These are phyloP conservation scores for Kryphioiulus occultus DNA, from an alignment of 2,888 invertebrate genomes.

Conservation along the genomic window DNA sequence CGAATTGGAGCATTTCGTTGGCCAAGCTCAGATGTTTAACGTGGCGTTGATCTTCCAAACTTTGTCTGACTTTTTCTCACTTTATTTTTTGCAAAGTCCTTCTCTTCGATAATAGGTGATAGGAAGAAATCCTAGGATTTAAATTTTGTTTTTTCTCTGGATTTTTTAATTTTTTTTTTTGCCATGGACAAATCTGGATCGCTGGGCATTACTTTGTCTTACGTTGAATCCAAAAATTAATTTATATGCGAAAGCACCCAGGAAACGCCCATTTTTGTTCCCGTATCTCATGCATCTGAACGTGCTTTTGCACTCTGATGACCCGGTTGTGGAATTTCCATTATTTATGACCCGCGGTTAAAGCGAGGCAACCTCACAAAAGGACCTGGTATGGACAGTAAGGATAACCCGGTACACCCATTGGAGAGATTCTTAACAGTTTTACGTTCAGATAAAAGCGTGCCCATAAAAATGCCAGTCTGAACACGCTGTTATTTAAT, in stretches of 20 bases:
- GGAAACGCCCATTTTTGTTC: neutral
- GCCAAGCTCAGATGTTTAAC: neutral
- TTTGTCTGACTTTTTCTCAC: neutral
- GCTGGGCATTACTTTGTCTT: neutral
- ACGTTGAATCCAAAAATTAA: neutral
- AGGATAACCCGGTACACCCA: neutral
- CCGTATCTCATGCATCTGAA: neutral
- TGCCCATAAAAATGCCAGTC: neutral
- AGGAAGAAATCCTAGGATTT: neutral
- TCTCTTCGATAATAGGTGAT: neutral
- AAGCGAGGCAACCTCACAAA: neutral
- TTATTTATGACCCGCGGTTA: neutral
- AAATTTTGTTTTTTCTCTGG: neutral
- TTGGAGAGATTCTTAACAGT: neutral
- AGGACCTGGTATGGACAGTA: neutral
- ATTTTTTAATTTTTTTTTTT: neutral
- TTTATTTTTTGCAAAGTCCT: neutral
- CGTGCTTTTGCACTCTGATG: neutral
- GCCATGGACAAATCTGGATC: neutral
- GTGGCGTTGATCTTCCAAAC: neutral
- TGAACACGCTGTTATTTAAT: neutral
- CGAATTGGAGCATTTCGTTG: neutral
- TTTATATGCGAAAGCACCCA: neutral
- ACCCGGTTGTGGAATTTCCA: neutral
- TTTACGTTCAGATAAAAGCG: neutral